Base-by-base conservation (phyloP, 1,140 invertebrate species). In the Zaprionus gabonicus region DNA sequence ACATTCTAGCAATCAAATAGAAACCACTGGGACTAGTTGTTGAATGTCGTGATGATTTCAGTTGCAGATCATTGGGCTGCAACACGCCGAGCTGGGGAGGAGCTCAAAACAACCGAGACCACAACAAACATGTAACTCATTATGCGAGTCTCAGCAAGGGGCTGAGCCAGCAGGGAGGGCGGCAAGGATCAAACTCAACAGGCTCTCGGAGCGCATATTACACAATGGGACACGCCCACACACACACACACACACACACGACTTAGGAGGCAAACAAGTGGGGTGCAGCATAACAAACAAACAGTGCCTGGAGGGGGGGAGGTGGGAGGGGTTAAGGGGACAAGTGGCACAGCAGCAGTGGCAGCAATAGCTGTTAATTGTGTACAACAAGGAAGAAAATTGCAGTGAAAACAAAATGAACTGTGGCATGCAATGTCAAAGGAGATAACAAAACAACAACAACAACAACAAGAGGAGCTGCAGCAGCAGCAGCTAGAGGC, bases 371-470 rank as follows among this genome's bases (percentile, higher is more conserved):
- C 84, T 88, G 81, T 79, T 88, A 88, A 88, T 88, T 90, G 84
- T 88, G 84, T 88, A 88, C 85, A 88, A 84, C 84, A 88, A 88
- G 71, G 71, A 90, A 84, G 84, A 88, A 46, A 90, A 88, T 88
- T 88, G 84, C 81, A 88, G 84, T 72, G 83, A 87, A 87, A 87
- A 87, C 84, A 88, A 88, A 87, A 78, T 81, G 85, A 76, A 79
- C 78, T 82, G 76, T 88, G 84, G 70, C 80, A 66, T 68, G 56
- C 58, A 68, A 81, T 84, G 81, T 90, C 81, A 78, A 81, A 76
- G 51, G 65, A 71, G 70, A 71, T 70, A 75, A 53, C 73, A 64
- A 55, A 69, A 49, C 55, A 41, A 60, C 41, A 60, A 38, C 58
- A 60, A 38, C 58, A 62, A 27, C 38, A 27, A 70, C 51, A 38